Conservation (phyloP, 2,113 vertebrate species). For the Vanacampus margaritifer region DNA sequence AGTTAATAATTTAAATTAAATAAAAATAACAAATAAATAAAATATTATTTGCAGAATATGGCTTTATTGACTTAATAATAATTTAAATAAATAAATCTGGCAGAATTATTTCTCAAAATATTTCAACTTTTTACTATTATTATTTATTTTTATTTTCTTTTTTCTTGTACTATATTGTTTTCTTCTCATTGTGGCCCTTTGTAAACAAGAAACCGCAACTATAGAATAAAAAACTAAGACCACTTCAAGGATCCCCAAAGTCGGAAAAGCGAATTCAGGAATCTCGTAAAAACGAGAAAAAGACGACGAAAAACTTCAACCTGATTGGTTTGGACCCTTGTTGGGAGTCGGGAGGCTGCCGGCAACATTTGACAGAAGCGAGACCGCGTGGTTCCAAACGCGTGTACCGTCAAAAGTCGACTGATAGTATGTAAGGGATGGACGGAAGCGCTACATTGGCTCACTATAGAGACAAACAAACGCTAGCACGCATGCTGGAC, state of each 20-base stretch:
- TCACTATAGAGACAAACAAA: neutral
- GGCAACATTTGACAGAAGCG: neutral
- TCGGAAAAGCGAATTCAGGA: conserved; percentile 21
- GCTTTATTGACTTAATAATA: too few relatives aligned
- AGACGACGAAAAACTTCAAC: too few relatives aligned
- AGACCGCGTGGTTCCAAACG: neutral
- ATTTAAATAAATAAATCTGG: too few relatives aligned
- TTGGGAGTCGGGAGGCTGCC: neutral
- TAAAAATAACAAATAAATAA: too few relatives aligned
- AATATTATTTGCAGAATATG: too few relatives aligned
- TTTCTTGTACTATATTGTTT: neutral
- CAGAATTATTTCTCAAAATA: too few relatives aligned
- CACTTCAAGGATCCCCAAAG: conserved; percentile 22
- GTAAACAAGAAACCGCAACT: conserved; percentile 5
- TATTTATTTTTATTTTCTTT: neutral
- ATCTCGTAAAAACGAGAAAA: neutral
- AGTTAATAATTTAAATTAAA: too few relatives aligned
- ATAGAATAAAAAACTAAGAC: neutral
- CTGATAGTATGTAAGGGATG: neutral
- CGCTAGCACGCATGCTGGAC: neutral
- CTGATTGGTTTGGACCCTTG: neutral
- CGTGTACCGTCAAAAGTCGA: neutral
- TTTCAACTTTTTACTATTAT: too few relatives aligned
- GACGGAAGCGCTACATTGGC: neutral
- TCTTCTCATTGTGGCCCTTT: neutral